Conservation (phyloP, 2,113 vertebrate species). For the Ameiurus melas region DNA sequence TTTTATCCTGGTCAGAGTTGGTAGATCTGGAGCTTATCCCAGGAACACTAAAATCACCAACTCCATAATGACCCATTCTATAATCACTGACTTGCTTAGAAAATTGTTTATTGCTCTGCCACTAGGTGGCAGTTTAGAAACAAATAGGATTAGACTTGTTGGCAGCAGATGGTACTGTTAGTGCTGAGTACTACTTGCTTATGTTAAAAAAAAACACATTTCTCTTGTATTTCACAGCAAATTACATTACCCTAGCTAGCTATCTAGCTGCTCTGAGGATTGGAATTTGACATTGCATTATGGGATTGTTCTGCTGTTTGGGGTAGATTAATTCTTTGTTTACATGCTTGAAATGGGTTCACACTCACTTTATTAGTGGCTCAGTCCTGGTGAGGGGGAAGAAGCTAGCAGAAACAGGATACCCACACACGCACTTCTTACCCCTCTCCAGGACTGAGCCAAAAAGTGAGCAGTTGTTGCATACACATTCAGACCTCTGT, state of each 20-base stretch:
- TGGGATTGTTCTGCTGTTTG: too few relatives aligned
- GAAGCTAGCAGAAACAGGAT: too few relatives aligned
- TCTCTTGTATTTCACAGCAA: neutral
- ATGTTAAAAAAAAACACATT: neutral
- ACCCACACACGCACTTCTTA: too few relatives aligned
- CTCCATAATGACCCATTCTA: too few relatives aligned
- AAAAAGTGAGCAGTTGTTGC: too few relatives aligned
- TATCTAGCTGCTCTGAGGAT: neutral
- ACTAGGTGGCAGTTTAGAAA: neutral
- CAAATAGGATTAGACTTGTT: neutral
- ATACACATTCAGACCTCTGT: too few relatives aligned
- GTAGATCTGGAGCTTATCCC: neutral
- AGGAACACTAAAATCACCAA: neutral
- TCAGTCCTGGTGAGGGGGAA: too few relatives aligned
- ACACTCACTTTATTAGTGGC: too few relatives aligned
- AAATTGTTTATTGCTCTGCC: neutral
- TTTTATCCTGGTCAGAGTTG: too few relatives aligned
- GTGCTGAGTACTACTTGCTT: too few relatives aligned
- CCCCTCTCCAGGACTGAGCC: too few relatives aligned
- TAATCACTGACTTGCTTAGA: neutral
- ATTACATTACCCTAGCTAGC: neutral
- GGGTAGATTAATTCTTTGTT: neutral
- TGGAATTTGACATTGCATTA: neutral
- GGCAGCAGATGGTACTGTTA: neutral
- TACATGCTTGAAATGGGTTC: neutral